A percentile compares a stretch with the other conserved stretches of the same genome.
These are phyloP conservation scores for Lithophane ornitopus DNA, from an alignment of 2,888 invertebrate species.

Conservation along the genomic window DNA sequence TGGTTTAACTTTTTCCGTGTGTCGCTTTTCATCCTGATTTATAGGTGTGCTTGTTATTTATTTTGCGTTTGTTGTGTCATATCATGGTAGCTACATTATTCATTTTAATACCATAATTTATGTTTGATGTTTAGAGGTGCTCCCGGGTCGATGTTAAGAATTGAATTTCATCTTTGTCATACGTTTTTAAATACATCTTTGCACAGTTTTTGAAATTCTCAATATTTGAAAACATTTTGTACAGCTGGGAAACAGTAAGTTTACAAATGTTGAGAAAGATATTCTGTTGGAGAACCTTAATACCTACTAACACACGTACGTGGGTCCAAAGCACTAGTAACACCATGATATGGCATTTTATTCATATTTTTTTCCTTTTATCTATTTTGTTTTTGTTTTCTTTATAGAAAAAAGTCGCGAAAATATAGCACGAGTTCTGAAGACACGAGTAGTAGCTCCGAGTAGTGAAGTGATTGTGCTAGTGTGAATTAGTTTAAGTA, in stretches of 20 bases:
- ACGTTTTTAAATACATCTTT: conserved; percentile 7
- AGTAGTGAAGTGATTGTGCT: conserved; percentile 84
- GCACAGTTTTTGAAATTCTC: background rate
- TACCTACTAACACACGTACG: conserved; percentile 31
- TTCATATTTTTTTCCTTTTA: conserved; percentile 70
- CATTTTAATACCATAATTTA: conserved; percentile 23
- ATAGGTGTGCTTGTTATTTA: conserved; percentile 73
- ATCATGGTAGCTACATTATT: conserved; percentile 61
- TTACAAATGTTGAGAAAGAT: conserved; percentile 1
- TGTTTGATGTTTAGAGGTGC: conserved; percentile 25
- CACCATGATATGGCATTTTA: conserved; percentile 72
- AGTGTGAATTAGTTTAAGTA: conserved; percentile 78
- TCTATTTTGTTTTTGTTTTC: conserved; percentile 80
- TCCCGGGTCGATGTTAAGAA: conserved; percentile 20
- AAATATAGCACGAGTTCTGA: conserved; percentile 88
- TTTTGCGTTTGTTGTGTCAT: conserved; percentile 73
- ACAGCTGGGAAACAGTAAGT: background rate
- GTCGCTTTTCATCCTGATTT: conserved; percentile 78
- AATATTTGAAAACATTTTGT: conserved; percentile 2
- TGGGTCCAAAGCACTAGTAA: conserved; percentile 33
- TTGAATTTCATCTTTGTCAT: background rate
- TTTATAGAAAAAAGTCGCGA: conserved; percentile 90
- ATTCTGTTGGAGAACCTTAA: background rate
- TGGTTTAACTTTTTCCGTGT: conserved; percentile 81
- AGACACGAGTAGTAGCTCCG: conserved; percentile 87